Base-by-base conservation (phyloP, 2,113 vertebrate species). In the Alligator sinensis region DNA sequence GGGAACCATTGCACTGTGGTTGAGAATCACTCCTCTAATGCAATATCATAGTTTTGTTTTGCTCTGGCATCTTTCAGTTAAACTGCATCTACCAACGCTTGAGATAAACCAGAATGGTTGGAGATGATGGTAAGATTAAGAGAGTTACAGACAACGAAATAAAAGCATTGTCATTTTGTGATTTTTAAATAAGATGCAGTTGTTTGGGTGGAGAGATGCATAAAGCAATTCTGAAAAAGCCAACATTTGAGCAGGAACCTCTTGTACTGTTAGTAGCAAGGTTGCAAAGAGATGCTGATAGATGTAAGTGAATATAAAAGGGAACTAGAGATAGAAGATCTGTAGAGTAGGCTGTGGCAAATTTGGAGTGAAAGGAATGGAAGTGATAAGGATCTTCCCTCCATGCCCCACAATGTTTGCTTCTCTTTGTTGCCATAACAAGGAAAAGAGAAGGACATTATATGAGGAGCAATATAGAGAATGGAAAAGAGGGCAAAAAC, bases 241-340 rank as follows among this genome's bases (percentile, higher is more conserved):
- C 47, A 47, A 47, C 7, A 47, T 47, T 47, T 47, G 55, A 80
- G 80, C 72, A 82, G 77, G 79, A 84, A 22, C 13, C 5, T 79
- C 4, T 64, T 79, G 0, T 17, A 21, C 11, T 47, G 0, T 27
- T 38, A 27, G 55, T 30, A 82, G 47, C n/a, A 86, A 68, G 34
- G 30, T 9, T 77, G 6, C 12, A 27, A 17, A 38, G 59, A 63
- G 55, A 68, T 8, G 0, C 68, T 91, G 54, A 30, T 0, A 0
- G 21, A 47, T 47, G 70, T 7, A 38, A 74, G 58, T 66, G 77
- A n/a, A 19, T n/a, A 0, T 58, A 34, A 75, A n/a, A 57, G 47
- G 72, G 9, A 14, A 27, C 13, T 70, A 57, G 82, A 30, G 66
- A 80, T 79, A 59, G 28, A 14, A 16, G 55, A 13, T 30, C 61